Evolutionary conservation across 2,888 invertebrate species (phyloP), one percentile per base, ranked within the genome.

Genomic region (Cyclophora albipunctata): DNA sequence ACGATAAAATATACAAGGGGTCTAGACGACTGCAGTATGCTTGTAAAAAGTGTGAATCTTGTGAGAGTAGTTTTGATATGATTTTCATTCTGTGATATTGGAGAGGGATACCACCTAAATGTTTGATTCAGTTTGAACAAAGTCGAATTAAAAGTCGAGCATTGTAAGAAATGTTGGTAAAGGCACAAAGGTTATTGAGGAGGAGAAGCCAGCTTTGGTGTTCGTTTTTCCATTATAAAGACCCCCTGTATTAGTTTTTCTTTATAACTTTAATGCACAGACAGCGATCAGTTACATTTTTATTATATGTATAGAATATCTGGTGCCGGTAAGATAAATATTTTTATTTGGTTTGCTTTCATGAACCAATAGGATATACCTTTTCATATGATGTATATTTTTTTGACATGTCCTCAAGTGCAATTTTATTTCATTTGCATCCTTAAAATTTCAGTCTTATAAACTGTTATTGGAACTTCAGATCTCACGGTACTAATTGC

Each of bases 391-490:
- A 58, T 46, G 53, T 54, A 85, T 54, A 85, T 83, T 84, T 82
- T 84, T 83, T 87, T 88, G 81, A 86, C 89, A 89, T 89, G 89
- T 89, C 87, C 85, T 85, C 80, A 75, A 84, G 70, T 79, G 81
- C 84, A 81, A 68, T 75, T 71, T 79, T 82, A 64, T 84, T 80
- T 86, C 79, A 84, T 84, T 82, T 81, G 84, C 85, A 84, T 85
- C 80, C 81, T 80, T 77, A 71, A 81, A 78, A 71, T 73, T 69
- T 69, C 56, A 69, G 75, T 73, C 64, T 67, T 53, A 50, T 66
- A 68, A 69, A 69, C 70, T 70, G 58, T 66, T 78, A 80, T 83
- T 76, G 82, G 76, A 79, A 84, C 81, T 84, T 87, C 84, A 84
- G 87, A 88, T 85, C 84, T 86, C 82, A 82, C 74, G 84, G 82